Base-by-base conservation (phyloP, 2,113 vertebrate genomes). In the Antigone vipio region DNA sequence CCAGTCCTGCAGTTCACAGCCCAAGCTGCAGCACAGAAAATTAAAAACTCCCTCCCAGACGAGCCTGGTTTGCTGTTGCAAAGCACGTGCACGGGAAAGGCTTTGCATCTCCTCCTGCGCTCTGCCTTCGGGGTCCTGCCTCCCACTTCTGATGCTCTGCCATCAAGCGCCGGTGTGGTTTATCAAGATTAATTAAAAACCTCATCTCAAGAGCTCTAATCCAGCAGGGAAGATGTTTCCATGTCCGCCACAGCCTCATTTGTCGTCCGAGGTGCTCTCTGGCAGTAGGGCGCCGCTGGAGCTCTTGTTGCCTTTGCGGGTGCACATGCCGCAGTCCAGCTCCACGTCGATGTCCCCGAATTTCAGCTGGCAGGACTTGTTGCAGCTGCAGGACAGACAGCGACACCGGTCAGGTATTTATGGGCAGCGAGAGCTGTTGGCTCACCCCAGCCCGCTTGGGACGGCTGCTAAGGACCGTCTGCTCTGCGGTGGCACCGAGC, bases 321-420 rank as follows among this genome's bases (percentile, higher is more conserved):
- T 8, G 74, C 97, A 97, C 38, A 95, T 18, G 13, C 96, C 73
- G 1, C 96, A 97, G 92, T 97, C 97, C 63, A 97, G 72, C 79
- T 97, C 97, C 52, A 97, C 96, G 0, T 97, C 94, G 0, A 97
- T 81, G 49, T 94, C 91, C 58, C 85, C 71, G 0, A 96, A 88
- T 16, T 76, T 94, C 68, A 95, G 85, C 56, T 88, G 91, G 75
- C 96, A 97, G 84, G 82, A 93, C 35, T 95, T 93, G 0, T 93
- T 91, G 60, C 96, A 97, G 85, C 97, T 97, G 92, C 10, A 9
- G 71, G 63, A 45, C 38, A 45, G 35, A 89, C 18, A 62, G 69
- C 1, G 49, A 60, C 24, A 10, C 27, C 1, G 2, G 7, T 95
- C 30, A 86, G 76, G 40, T 5, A 11, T 38, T 22, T 12, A 30